phyloP scores from a whole-genome alignment of 2,113 vertebrate species.

The Gopherus flavomarginatus region DNA sequence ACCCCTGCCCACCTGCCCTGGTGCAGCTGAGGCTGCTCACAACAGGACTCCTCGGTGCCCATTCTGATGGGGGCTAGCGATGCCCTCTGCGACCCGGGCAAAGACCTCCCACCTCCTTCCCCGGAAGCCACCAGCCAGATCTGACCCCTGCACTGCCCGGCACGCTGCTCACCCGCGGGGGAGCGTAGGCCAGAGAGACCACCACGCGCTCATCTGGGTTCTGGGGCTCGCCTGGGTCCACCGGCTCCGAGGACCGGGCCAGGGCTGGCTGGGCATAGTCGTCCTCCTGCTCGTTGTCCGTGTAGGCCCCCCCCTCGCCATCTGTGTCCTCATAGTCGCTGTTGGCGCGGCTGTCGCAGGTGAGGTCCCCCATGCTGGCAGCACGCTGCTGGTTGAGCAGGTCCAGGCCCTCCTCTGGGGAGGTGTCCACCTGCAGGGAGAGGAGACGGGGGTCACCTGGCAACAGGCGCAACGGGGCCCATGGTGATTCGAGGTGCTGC shows the following conservation, averaged over 20 bases:
- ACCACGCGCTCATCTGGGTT: conserved; percentile 40
- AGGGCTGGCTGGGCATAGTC: conserved; percentile 63
- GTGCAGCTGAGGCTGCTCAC: neutral
- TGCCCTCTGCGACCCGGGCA: neutral
- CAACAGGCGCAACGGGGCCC: no score
- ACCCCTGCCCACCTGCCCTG: neutral
- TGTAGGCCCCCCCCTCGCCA: conserved; percentile 84
- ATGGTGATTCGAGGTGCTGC: no score
- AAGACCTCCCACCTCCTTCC: no score
- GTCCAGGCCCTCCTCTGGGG: conserved; percentile 80
- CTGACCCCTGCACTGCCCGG: neutral
- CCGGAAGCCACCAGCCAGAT: neutral
- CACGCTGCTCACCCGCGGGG: neutral
- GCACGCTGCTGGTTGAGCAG: conserved; percentile 77
- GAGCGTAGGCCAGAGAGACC: conserved; percentile 42
- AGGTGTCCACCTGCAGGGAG: conserved; percentile 81
- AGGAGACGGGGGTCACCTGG: neutral
- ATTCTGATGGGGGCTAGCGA: neutral
- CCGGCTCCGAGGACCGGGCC: conserved; percentile 76
- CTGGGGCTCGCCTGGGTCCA: neutral
- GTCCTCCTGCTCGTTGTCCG: conserved; percentile 88
- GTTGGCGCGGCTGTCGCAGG: conserved; percentile 86
- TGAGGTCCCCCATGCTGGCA: conserved; percentile 86
- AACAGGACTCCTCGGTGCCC: neutral
- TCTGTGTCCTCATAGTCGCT: conserved; percentile 95